Evolutionary conservation across 1,140 invertebrate species (phyloP).

Genomic region (Eulimnadia texana): DNA sequence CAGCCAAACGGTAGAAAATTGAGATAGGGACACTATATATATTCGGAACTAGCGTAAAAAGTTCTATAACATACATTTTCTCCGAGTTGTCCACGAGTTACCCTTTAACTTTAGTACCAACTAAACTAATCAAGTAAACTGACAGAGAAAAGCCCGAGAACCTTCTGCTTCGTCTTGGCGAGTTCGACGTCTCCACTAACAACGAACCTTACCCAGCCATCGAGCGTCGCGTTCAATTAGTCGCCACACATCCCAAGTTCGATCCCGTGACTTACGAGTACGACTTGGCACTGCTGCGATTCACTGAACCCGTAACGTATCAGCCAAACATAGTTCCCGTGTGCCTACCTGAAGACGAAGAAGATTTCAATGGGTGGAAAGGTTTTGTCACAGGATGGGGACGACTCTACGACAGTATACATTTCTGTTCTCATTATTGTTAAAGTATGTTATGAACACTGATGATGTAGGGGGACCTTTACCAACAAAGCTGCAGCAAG

Average conservation of each 20-base stretch:
- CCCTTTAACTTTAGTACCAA: too few relatives aligned
- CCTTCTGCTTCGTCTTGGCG: conserved; percentile 67
- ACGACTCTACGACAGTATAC: conserved; percentile 63
- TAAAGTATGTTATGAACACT: conserved; percentile 3
- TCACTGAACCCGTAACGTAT: conserved; percentile 77
- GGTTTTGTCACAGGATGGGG: conserved; percentile 88
- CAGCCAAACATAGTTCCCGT: conserved; percentile 81
- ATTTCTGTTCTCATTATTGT: background rate
- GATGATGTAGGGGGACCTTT: conserved; percentile 68
- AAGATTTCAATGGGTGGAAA: conserved; percentile 64
- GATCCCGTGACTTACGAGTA: conserved; percentile 85
- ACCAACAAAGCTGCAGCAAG: conserved; percentile 77
- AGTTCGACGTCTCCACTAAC: conserved; percentile 72
- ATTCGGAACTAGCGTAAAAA: too few relatives aligned
- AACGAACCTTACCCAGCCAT: conserved; percentile 74
- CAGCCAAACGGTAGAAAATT: too few relatives aligned
- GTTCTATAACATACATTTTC: too few relatives aligned
- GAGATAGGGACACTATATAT: too few relatives aligned
- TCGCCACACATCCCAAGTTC: conserved; percentile 81
- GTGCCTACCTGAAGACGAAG: conserved; percentile 58
- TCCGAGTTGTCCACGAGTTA: too few relatives aligned
- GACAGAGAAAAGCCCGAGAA: conserved; percentile 76
- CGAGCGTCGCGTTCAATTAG: conserved; percentile 73
- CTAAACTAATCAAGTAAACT: too few relatives aligned
- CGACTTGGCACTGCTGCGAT: conserved; percentile 71